Evolutionary conservation across 1,140 invertebrate genomes (phyloP), one percentile per base, ranked within the genome.

Genomic region (Acromyrmex heyeri): DNA sequence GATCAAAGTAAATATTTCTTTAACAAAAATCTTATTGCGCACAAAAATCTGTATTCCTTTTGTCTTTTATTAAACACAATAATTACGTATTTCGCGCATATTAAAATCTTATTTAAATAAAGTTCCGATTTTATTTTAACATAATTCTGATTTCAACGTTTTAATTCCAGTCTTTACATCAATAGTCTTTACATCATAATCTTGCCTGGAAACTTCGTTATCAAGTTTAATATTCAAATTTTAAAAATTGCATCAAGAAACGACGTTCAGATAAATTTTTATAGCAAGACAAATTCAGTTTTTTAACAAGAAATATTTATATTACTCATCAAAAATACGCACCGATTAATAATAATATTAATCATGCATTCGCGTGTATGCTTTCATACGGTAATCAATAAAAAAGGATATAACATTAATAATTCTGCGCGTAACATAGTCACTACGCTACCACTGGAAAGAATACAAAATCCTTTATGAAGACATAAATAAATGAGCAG

Each of bases 171-270:
- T 34, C 16, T 27, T 53, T 55, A 72, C 44, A 7, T 38, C 34
- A 38, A 38, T 38, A 70, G 44, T 21, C 21, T 21, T 21, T 21
- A 21, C 21, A 21, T 21, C 21, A 21, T 21, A 50, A 50, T 57
- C 10, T 21, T 2, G 14, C 30, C 30, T 34, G 4, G 30, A 30
- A 30, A 53, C 14, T 38, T 34, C 5, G 30, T 73, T 57, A 72
- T 30, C 48, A 34, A 73, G 27, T 57, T 73, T 57, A 38, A 75
- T 59, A 38, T 75, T 75, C 34, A 75, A 75, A 75, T 59, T 75
- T 75, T 0, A 16, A 38, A 75, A 30, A 34, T 0, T 57, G 3
- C 2, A 38, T 4, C 18, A 59, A 59, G 18, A 38, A 38, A 38
- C 14, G 27, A 75, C 6, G 5, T 38, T 0, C 21, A 59, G 53